These are phyloP conservation scores for Macroramphosus scolopax DNA, from an alignment of 2,797 vertebrate species.

Conservation along the genomic window DNA sequence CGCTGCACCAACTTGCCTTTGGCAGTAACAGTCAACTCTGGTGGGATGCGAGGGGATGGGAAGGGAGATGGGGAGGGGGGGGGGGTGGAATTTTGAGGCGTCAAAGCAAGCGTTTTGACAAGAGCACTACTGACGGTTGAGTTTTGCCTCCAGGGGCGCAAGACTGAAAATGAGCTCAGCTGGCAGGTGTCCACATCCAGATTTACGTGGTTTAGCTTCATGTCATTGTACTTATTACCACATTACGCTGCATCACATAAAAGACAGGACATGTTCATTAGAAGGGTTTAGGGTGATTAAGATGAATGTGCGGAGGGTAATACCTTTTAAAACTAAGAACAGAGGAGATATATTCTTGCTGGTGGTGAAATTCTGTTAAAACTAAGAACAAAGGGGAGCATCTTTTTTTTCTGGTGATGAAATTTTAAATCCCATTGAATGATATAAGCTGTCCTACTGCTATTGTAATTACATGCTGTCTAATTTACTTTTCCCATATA, in stretches of 20 bases:
- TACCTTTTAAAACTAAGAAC: slow-evolving; percentile 35
- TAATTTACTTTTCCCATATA: too few relatives aligned
- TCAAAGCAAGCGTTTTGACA: slow-evolving; percentile 66
- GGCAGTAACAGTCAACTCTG: slow-evolving; percentile 46
- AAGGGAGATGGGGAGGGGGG: slow-evolving; percentile 3
- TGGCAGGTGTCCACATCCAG: slow-evolving; percentile 62
- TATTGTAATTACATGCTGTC: too few relatives aligned
- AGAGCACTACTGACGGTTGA: slow-evolving; percentile 48
- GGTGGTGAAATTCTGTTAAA: too few relatives aligned
- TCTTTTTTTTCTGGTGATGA: too few relatives aligned
- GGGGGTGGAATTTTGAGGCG: slow-evolving; percentile 47
- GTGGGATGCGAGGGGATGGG: slow-evolving; percentile 47
- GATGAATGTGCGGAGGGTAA: slow-evolving; percentile 28
- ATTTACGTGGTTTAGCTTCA: slow-evolving; percentile 56
- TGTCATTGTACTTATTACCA: slow-evolving; percentile 48
- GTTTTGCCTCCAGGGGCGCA: slow-evolving; percentile 41
- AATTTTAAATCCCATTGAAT: too few relatives aligned
- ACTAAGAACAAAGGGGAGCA: too few relatives aligned
- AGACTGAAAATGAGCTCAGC: slow-evolving; percentile 65
- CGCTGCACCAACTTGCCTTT: slow-evolving; percentile 56
- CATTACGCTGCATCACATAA: slow-evolving; percentile 42
- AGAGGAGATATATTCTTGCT: too few relatives aligned
- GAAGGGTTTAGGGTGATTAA: slow-evolving; percentile 43
- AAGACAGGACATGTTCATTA: slow-evolving; percentile 55
- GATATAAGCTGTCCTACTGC: too few relatives aligned